Percentiles rank a stretch among this genome's conserved stretches.
These are phyloP conservation scores for Hetaerina titia DNA, from an alignment of 2,888 invertebrate genomes.

Conservation along the genomic window DNA sequence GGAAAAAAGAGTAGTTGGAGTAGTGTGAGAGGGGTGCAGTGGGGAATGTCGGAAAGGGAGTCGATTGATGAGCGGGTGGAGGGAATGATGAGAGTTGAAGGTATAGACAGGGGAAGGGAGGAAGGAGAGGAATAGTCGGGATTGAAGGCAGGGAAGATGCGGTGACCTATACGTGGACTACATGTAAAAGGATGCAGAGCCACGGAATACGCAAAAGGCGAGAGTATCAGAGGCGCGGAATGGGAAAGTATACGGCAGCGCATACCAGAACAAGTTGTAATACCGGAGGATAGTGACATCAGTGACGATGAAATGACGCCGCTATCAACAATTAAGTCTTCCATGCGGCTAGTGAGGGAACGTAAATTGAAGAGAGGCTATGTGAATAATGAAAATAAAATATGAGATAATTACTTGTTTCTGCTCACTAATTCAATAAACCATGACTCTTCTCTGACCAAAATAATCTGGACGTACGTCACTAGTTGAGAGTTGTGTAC, in stretches of 20 bases:
- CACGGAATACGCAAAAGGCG: not conserved
- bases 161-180: not conserved
- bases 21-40: not conserved
- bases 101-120: not conserved
- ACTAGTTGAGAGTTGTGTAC: no score
- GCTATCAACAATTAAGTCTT: no score
- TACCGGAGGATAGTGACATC: not conserved
- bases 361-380: no score
- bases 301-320: not conserved
- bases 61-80: constrained; percentile 17
- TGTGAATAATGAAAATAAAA: no score
- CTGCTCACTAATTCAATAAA: not conserved
- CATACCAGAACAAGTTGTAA: not conserved
- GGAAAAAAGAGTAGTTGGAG: not conserved
- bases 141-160: not conserved
- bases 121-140: not conserved
- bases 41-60: not conserved
- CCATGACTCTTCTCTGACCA: no score
- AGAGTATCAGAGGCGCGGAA: not conserved
- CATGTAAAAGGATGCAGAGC: not conserved
- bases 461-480: no score
- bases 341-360: no score
- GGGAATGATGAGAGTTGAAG: not conserved
- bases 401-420: not conserved
- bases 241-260: not conserved